Conservation (phyloP, 2,888 invertebrate genomes). For the Pinctada fucata region DNA sequence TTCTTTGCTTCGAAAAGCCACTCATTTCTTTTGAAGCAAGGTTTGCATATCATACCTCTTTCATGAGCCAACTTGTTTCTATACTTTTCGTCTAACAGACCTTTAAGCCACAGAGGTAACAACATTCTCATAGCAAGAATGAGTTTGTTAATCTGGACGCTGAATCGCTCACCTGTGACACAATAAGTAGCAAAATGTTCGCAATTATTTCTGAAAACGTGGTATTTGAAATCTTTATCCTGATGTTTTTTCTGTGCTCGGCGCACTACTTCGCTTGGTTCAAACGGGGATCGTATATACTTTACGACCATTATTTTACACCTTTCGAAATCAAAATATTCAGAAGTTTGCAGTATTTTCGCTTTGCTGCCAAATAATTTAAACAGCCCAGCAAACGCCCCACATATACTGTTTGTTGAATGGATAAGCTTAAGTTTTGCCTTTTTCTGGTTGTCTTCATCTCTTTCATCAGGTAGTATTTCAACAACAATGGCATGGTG, state of each 20-base stretch:
- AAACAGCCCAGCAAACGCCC: conserved; percentile 3
- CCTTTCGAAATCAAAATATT: background rate
- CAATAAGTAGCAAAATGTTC: conserved; percentile 28
- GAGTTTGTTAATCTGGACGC: conserved; percentile 19
- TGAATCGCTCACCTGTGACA: conserved; percentile 28
- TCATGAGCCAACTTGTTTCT: conserved; percentile 21
- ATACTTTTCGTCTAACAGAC: conserved; percentile 19
- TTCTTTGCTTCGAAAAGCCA: background rate
- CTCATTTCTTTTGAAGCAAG: conserved; percentile 19
- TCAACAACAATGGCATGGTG: conserved; percentile 29
- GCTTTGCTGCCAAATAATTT: conserved; percentile 27
- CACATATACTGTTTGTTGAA: conserved; percentile 14
- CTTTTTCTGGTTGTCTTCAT: background rate
- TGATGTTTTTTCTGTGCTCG: background rate
- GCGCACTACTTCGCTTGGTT: background rate
- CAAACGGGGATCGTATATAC: conserved; percentile 5
- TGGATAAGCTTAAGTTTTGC: conserved; percentile 10
- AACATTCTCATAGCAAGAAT: conserved; percentile 9
- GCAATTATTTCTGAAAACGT: background rate
- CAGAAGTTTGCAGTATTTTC: background rate
- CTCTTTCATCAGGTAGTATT: background rate
- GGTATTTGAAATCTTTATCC: too few species aligned
- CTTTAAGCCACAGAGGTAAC: conserved; percentile 10
- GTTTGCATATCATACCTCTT: conserved; percentile 9
- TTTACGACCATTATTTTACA: conserved; percentile 6